Evolutionary conservation across 2,113 vertebrate genomes (phyloP), one percentile per base, ranked within the genome.

Genomic region (Corythornis madagascariensis): DNA sequence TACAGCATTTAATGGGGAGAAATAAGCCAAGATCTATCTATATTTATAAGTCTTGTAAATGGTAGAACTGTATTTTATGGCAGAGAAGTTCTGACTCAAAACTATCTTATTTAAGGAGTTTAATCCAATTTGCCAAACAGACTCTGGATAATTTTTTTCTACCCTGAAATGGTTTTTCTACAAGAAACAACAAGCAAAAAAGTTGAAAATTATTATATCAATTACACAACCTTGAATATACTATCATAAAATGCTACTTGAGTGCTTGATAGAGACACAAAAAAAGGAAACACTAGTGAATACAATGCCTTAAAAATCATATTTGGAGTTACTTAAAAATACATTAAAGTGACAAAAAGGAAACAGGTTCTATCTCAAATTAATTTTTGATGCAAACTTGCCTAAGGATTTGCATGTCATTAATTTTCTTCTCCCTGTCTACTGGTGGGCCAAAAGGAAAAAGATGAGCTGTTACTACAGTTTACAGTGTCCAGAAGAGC

Each of bases 251-350:
- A 83, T 83, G 73, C 69, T 92, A 93, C 69, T 88, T 93, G 85
- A 97, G 48, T 90, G 78, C 78, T 95, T 95, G 61, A 87, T 95
- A 86, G 20, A 93, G 48, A 96, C 94, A 96, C 64, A 92, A 95
- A 95, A 96, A 96, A 96, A 96, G 94, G 61, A 88, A 96, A 94
- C 85, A 91, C 55, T 80, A 93, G 87, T 77, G 74, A 90, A 65
- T 48, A 85, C 63, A 93, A 95, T 95, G 93, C 91, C 96, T 96
- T 92, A 77, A 91, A 90, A 79, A 83, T 47, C 66, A 45, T 55
- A 77, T 82, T 80, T 63, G 77, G 64, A 92, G 48, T 38, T 96
- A 79, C 86, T 92, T 93, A 89, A 83, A 85, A 64, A 91, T 85
- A 38, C 70, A 95, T 87, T 72, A 93, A 93, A 96, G 85, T 60